Conservation (phyloP, 2,113 vertebrate genomes). For the Chelonoidis abingdonii region DNA sequence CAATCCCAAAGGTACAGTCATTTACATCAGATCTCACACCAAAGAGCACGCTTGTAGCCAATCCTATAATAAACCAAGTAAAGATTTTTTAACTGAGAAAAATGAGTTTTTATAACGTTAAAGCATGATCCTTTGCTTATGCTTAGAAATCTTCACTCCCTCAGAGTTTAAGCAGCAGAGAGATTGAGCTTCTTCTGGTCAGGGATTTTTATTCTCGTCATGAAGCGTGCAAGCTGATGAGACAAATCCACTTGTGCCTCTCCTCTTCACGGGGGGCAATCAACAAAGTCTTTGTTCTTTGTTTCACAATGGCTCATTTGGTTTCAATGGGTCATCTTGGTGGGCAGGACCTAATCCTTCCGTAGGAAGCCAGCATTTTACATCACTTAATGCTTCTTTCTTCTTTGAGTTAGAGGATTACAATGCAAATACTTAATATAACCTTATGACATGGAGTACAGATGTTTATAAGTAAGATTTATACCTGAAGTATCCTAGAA, state of each 20-base stretch:
- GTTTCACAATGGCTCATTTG: neutral
- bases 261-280: neutral
- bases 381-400: neutral
- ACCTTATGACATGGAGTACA: neutral
- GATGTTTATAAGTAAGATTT: neutral
- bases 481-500: neutral
- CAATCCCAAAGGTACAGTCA: no score
- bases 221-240: neutral
- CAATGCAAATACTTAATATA: neutral
- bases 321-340: neutral
- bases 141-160: neutral
- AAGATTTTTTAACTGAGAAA: no score
- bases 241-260: neutral
- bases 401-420: neutral
- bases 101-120: no score
- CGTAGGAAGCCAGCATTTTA: neutral
- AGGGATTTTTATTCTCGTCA: neutral
- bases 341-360: neutral
- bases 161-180: neutral
- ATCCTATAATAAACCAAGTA: no score
- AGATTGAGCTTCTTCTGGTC: neutral
- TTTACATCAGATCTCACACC: no score
- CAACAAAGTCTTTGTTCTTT: no score
- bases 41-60: no score
- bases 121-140: neutral